phyloP scores from a whole-genome alignment of 1,140 invertebrate genomes.

The Apis mellifera region Amel_HAv3.1 CM009942.2:10064001-10064500 shows the following conservation, averaged over 20 bases:
- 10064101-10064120: conserved; percentile 24
- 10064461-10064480: too few species aligned
- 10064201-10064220: conserved; percentile 1
- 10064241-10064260: neutral
- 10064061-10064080: neutral
- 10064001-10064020: conserved; percentile 47
- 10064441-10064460: too few species aligned
- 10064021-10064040: neutral
- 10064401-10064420: neutral
- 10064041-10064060: conserved; percentile 10
- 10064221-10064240: neutral
- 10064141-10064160: conserved; percentile 41
- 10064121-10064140: conserved; percentile 39
- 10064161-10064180: neutral
- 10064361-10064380: neutral
- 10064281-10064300: neutral
- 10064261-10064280: neutral
- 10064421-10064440: too few species aligned
- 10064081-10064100: conserved; percentile 11
- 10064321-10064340: neutral
- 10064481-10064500: too few species aligned
- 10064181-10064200: conserved; percentile 28
- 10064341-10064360: conserved; percentile 8
- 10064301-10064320: neutral
- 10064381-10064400: conserved; percentile 2